phyloP scores from a whole-genome alignment of 2,113 vertebrate genomes.

The Mixornis gularis region DNA sequence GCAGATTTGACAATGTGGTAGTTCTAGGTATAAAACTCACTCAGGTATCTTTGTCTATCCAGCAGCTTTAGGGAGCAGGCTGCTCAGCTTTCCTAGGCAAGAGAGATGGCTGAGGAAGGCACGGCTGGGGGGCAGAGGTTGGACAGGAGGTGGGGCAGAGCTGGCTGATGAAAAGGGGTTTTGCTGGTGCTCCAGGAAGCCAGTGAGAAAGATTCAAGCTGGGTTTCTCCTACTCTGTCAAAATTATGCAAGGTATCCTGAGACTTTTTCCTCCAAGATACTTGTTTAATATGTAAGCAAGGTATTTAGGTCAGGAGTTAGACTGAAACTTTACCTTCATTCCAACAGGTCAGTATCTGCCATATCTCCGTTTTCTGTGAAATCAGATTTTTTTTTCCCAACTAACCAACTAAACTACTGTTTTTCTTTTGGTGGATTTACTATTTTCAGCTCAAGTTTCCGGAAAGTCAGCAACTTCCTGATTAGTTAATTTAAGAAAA shows the following conservation, averaged over 20 bases:
- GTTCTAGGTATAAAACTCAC: background rate
- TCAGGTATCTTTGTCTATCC: background rate
- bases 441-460: conserved; percentile 15
- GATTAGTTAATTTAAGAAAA: background rate
- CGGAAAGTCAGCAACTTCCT: background rate
- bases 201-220: background rate
- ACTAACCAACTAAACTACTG: background rate
- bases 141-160: background rate
- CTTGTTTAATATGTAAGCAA: background rate
- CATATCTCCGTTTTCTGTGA: background rate
- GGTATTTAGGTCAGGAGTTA: background rate
- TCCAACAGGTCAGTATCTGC: background rate
- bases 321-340: background rate
- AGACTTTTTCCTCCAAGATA: background rate
- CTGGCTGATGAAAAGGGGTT: background rate
- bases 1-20: background rate
- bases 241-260: background rate
- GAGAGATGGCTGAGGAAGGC: background rate
- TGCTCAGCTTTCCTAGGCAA: background rate
- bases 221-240: background rate
- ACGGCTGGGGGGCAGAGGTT: background rate
- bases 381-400: background rate
- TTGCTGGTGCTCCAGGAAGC: background rate
- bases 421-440: conserved; percentile 7
- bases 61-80: background rate